A percentile compares a stretch with the other conserved stretches of the same genome.
phyloP scores from a whole-genome alignment of 2,113 vertebrate genomes.

The Aptenodytes patagonicus region DNA sequence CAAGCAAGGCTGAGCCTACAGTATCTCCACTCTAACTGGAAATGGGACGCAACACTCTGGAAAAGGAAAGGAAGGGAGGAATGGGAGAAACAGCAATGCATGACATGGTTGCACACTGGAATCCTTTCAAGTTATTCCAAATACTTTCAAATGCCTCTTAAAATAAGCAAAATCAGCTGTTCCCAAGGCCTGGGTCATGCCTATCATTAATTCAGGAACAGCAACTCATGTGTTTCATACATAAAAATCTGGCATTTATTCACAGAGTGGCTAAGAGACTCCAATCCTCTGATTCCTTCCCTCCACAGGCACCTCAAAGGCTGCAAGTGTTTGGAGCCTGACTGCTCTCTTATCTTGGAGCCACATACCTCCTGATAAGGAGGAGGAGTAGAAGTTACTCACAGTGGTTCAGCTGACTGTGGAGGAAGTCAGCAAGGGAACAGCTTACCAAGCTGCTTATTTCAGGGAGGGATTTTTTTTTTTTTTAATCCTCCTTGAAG shows the following conservation, averaged over 20 bases:
- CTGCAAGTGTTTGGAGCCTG: not conserved
- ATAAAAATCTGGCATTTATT: not conserved
- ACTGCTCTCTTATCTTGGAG: not conserved
- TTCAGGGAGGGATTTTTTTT: not conserved
- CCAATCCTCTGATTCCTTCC: not conserved
- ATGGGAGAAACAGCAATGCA: not conserved
- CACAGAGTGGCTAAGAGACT: not conserved
- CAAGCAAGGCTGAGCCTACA: not conserved
- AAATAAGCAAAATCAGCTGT: not conserved
- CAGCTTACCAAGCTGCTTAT: not conserved
- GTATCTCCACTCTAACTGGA: not conserved
- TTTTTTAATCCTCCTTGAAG: not conserved
- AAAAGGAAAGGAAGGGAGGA: not conserved
- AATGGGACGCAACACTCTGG: not conserved
- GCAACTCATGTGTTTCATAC: not conserved
- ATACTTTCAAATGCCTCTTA: not conserved
- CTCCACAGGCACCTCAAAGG: not conserved
- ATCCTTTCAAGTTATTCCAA: not conserved
- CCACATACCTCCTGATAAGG: conserved; percentile 9
- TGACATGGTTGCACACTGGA: not conserved
- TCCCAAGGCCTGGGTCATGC: not conserved
- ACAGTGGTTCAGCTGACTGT: not conserved
- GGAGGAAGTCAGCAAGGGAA: not conserved
- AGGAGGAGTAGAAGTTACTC: not conserved
- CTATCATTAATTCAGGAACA: not conserved